Evolutionary conservation across 2,888 invertebrate species (phyloP).

Genomic region (Micoletzkya japonica): DNA sequence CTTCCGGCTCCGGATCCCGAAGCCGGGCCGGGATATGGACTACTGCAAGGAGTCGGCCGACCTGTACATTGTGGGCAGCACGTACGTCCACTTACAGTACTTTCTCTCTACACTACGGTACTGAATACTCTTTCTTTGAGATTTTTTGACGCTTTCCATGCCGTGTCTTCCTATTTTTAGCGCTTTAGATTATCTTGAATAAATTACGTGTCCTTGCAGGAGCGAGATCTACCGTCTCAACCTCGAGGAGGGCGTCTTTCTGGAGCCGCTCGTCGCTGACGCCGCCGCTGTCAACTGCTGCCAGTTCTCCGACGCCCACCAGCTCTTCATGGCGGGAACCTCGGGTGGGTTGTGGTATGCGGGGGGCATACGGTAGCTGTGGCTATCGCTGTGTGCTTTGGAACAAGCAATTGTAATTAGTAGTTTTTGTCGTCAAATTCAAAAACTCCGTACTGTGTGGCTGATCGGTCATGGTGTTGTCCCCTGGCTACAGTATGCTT

Average conservation of each 20-base stretch:
- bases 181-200: constrained; percentile 28
- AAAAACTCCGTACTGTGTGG: too few species aligned
- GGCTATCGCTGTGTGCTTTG: constrained; percentile 37
- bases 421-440: too few species aligned
- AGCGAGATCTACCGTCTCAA: constrained; percentile 89
- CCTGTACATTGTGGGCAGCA: constrained; percentile 85
- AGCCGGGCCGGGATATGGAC: constrained; percentile 89
- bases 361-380: neutral
- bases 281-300: constrained; percentile 75
- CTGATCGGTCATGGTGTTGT: neutral
- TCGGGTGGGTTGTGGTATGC: constrained; percentile 68
- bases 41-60: constrained; percentile 89
- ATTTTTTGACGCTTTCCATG: neutral
- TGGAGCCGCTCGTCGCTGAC: constrained; percentile 80
- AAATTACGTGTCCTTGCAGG: constrained; percentile 67
- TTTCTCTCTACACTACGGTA: neutral
- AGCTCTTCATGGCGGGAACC: constrained; percentile 73
- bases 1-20: constrained; percentile 86
- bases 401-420: neutral
- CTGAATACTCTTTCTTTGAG: neutral
- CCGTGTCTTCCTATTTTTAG: neutral
- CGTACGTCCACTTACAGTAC: constrained; percentile 67
- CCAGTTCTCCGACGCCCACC: constrained; percentile 83
- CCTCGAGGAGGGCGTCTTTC: constrained; percentile 89
- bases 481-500: neutral